phyloP scores from a whole-genome alignment of 2,888 invertebrate species.

The Ernsta delagoae region DNA sequence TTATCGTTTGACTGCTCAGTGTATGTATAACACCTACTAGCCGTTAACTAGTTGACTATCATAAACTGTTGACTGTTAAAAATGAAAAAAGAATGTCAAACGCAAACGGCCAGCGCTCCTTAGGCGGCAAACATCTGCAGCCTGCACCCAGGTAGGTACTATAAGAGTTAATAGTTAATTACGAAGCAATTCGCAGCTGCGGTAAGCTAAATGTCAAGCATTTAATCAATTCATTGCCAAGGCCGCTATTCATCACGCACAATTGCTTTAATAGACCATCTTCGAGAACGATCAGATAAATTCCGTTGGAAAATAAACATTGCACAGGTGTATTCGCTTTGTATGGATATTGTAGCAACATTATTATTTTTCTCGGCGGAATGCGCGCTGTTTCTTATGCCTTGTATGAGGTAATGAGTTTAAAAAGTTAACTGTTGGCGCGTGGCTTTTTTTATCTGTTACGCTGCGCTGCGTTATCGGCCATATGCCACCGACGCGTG shows the following conservation, averaged over 20 bases:
- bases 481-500: conserved; percentile 81
- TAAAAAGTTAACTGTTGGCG: conserved; percentile 55
- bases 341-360: conserved; percentile 13
- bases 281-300: conserved; percentile 28
- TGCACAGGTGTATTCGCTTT: conserved; percentile 33
- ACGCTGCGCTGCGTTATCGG: conserved; percentile 55
- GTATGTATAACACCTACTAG: too few relatives aligned
- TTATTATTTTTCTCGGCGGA: conserved; percentile 15
- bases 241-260: conserved; percentile 40
- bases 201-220: conserved; percentile 76
- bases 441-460: conserved; percentile 42
- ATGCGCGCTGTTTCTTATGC: conserved; percentile 24
- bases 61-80: conserved; percentile 38
- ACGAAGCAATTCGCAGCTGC: conserved; percentile 71
- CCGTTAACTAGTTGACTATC: conserved; percentile 38
- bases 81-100: conserved; percentile 54
- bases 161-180: conserved; percentile 64
- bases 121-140: conserved; percentile 68
- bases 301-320: conserved; percentile 35
- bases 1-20: too few relatives aligned
- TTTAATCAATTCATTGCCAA: conserved; percentile 65
- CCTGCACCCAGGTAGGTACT: conserved; percentile 34
- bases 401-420: conserved; percentile 30
- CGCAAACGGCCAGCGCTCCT: conserved; percentile 52
- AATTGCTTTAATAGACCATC: conserved; percentile 32